These are phyloP conservation scores for Catharus bicknelli DNA, from an alignment of 2,113 vertebrate genomes.

Conservation along the genomic window DNA sequence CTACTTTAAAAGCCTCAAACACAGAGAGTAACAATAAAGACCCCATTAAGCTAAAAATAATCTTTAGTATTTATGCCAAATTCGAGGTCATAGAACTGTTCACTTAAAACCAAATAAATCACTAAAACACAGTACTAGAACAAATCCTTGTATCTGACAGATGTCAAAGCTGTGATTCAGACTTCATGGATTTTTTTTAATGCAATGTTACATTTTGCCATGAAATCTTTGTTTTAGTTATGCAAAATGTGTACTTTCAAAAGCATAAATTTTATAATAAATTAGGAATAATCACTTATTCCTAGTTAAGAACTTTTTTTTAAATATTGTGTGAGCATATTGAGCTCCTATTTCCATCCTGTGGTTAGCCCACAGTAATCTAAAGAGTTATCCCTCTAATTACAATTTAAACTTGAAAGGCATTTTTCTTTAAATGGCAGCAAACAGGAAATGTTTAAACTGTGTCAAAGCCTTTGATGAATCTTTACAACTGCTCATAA, in stretches of 20 bases:
- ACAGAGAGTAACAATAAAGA: background rate
- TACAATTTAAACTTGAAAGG: constrained; percentile 55
- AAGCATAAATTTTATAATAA: background rate
- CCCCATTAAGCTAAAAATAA: constrained; percentile 4
- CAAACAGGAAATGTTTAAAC: constrained; percentile 56
- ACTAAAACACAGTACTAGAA: background rate
- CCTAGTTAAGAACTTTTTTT: background rate
- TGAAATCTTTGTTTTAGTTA: background rate
- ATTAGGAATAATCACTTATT: background rate
- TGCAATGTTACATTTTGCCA: background rate
- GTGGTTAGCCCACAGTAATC: background rate
- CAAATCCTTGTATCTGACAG: background rate
- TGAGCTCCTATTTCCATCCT: background rate
- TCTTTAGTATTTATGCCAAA: background rate
- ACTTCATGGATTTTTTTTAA: background rate
- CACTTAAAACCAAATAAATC: constrained; percentile 15
- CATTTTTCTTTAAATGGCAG: constrained; percentile 48
- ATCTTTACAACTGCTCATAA: constrained; percentile 54
- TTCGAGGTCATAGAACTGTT: constrained; percentile 5
- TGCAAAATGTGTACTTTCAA: background rate
- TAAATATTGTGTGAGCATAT: background rate
- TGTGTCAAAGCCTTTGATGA: constrained; percentile 55
- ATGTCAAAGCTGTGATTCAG: constrained; percentile 2
- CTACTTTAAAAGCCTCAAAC: background rate
- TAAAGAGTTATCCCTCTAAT: constrained; percentile 31